Base-by-base conservation (phyloP, 2,888 invertebrate genomes). In the Coenonympha glycerion region DNA sequence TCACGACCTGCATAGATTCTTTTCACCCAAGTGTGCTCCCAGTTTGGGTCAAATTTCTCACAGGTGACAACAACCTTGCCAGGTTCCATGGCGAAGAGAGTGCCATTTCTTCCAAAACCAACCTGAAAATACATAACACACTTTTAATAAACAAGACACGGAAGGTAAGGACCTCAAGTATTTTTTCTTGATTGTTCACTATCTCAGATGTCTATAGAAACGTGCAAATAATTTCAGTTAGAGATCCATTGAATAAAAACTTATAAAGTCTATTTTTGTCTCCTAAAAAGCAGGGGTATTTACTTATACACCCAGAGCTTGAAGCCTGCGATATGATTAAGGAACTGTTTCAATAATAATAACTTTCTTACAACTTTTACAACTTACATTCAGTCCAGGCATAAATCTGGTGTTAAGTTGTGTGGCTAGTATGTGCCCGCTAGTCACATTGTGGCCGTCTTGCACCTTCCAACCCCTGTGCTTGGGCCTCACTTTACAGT, bases 61-160 rank as follows among this genome's bases (percentile, higher is more conserved):
- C 94, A 94, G 0, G 95, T 93, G 0, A 96, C 88, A 11, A 92
- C 76, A 0, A 97, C 96, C 68, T 83, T 90, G 0, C 97, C 97
- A 30, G 92, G 86, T 64, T 92, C 91, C 71, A 95, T 85, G 0
- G 97, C 96, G 81, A 90, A 94, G 1, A 98, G 74, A 1, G 93
- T 93, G 0, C 93, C 93, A 69, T 95, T 92, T 46, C 87, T 88
- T 2, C 94, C 94, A 61, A 95, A 89, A 0, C 95, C 95, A 62
- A 96, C 96, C 96, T 96, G 73, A 30, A 85, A 86, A 5, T 42
- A 47, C 47, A 41, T 28, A 28, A 21, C 9, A 39, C 39, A 16
- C 19, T 28, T 37, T 26, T n/a, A 13, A 15, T 1, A 11, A 13
- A n/a, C n/a, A n/a, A n/a, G n/a, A n/a, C n/a, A n/a, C n/a, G n/a